A percentile compares a stretch with the other conserved stretches of the same genome.
Evolutionary conservation across 2,888 invertebrate genomes (phyloP).

Genomic region (Dynastes hyllus): DNA sequence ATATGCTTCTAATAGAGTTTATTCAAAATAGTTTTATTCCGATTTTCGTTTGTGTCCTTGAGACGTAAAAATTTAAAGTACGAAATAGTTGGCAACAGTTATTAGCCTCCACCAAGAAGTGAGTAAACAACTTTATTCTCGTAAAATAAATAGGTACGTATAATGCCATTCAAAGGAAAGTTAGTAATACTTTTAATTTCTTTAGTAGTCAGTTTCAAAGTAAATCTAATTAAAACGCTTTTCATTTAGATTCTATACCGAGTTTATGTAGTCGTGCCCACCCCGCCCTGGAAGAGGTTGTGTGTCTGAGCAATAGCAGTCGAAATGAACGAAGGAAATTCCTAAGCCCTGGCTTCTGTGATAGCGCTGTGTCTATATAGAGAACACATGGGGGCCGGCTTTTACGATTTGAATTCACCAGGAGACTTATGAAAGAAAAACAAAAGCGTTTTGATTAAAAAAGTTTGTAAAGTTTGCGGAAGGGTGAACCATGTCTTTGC

Average conservation of each 20-base stretch:
- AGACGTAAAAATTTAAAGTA: no score
- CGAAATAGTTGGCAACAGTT: no score
- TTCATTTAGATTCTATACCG: neutral
- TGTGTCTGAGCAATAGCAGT: constrained; percentile 7
- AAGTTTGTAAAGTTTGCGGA: constrained; percentile 15
- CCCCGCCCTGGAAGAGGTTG: neutral
- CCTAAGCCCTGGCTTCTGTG: neutral
- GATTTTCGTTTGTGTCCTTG: no score
- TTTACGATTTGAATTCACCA: constrained; percentile 36
- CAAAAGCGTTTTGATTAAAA: constrained; percentile 42
- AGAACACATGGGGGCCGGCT: constrained; percentile 4
- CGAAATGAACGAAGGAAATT: constrained; percentile 4
- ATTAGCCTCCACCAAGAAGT: no score
- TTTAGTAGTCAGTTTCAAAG: neutral
- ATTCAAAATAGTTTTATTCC: no score
- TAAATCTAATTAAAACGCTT: constrained; percentile 16
- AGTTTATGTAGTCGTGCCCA: no score
- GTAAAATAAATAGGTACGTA: no score
- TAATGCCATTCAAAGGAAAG: no score
- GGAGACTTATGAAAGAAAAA: constrained; percentile 24
- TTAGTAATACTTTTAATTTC: no score
- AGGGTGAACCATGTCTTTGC: constrained; percentile 11
- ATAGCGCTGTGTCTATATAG: neutral
- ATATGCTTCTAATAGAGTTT: no score
- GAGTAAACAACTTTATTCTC: no score